These are phyloP conservation scores for Mantis religiosa DNA, from an alignment of 2,888 invertebrate genomes.

Conservation along the genomic window DNA sequence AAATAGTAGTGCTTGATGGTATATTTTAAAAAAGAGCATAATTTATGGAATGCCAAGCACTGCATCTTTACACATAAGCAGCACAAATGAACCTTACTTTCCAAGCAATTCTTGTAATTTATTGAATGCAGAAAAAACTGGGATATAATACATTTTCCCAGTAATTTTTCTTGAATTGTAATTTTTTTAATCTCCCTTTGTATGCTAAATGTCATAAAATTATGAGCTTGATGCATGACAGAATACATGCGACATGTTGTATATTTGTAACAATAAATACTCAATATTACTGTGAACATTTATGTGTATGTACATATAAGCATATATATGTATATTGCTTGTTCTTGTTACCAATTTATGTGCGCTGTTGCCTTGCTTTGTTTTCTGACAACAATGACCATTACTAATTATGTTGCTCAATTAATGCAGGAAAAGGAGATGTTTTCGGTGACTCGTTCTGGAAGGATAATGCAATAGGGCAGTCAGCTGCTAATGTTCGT, in stretches of 20 bases:
- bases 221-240: neutral
- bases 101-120: neutral
- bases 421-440: constrained; percentile 85
- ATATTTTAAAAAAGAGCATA: neutral
- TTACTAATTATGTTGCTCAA: constrained; percentile 29
- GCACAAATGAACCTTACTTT: neutral
- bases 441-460: constrained; percentile 99
- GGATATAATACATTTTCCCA: neutral
- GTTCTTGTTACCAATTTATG: neutral
- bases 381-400: neutral
- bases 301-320: neutral
- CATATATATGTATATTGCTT: neutral
- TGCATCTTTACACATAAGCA: neutral
- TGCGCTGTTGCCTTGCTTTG: neutral
- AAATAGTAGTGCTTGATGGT: neutral
- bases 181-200: neutral
- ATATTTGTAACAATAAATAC: neutral
- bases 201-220: neutral
- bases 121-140: neutral
- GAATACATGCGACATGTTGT: neutral
- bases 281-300: neutral
- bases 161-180: neutral
- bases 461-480: constrained; percentile 95
- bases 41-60: neutral
- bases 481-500: constrained; percentile 97